phyloP scores from a whole-genome alignment of 2,797 vertebrate species.

The Falco cherrug region DNA sequence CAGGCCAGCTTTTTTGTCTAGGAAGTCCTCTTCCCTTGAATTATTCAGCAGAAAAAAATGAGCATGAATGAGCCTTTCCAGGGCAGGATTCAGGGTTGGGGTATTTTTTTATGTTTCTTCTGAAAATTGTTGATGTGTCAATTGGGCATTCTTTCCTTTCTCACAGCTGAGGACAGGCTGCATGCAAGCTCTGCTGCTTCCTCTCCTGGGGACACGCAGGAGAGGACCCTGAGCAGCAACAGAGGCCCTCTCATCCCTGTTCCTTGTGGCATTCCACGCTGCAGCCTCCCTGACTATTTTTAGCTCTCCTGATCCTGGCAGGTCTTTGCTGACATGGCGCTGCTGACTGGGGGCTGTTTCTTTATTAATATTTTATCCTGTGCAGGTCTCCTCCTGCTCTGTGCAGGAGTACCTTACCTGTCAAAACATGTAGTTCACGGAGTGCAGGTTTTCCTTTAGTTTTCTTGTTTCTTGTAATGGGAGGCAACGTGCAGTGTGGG shows the following conservation, averaged over 20 bases:
- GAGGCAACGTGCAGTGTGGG: fast-evolving
- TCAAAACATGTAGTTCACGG: background rate
- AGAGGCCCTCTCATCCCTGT: fast-evolving
- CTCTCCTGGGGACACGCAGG: fast-evolving
- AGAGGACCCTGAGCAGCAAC: fast-evolving
- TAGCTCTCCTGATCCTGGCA: slow-evolving; percentile 1
- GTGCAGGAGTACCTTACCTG: background rate
- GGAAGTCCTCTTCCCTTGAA: background rate
- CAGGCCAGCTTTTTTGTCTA: background rate
- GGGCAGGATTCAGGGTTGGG: background rate
- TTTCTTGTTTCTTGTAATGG: no score
- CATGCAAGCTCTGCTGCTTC: fast-evolving
- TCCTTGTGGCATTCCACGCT: fast-evolving
- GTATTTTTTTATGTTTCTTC: background rate
- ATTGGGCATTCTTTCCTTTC: background rate
- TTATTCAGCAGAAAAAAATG: background rate
- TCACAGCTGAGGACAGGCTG: background rate
- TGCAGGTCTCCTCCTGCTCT: background rate
- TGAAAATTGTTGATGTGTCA: background rate
- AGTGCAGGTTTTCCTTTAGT: background rate
- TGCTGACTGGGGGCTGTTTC: background rate
- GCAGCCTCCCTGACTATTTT: slow-evolving; percentile 15
- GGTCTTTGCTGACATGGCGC: background rate
- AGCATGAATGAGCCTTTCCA: background rate
- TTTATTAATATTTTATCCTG: background rate